Conservation (phyloP, 2,888 invertebrate species). For the Neria commutata region DNA sequence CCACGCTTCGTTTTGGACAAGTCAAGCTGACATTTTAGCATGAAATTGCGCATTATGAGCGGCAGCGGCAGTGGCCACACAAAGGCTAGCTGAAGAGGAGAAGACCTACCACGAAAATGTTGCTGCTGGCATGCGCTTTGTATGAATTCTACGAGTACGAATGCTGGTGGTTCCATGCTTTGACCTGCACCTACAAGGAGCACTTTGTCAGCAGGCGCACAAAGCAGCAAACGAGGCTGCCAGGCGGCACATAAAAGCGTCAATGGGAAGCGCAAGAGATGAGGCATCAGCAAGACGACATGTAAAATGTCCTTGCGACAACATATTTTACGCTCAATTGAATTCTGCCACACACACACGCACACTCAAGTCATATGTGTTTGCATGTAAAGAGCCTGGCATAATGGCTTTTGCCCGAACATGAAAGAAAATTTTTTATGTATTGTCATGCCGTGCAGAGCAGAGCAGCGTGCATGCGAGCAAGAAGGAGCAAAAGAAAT, state of each 20-base stretch:
- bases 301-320: constrained; percentile 31
- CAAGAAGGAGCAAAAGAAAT: neutral
- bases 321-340: constrained; percentile 56
- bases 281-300: too few species aligned
- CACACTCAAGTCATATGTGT: neutral
- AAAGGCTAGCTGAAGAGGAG: neutral
- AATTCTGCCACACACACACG: constrained; percentile 35
- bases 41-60: constrained; percentile 3
- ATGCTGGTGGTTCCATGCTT: neutral
- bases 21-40: neutral
- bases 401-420: neutral
- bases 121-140: neutral
- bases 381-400: neutral
- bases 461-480: too few species aligned
- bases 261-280: neutral
- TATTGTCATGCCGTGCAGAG: neutral
- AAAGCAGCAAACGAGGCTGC: too few species aligned
- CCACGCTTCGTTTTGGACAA: neutral
- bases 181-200: neutral
- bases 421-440: neutral
- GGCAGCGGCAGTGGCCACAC: neutral
- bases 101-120: neutral
- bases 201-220: constrained; percentile 3
- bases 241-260: neutral
- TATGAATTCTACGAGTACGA: neutral